Conservation (phyloP, 2,113 vertebrate species). For the Caretta caretta region DNA sequence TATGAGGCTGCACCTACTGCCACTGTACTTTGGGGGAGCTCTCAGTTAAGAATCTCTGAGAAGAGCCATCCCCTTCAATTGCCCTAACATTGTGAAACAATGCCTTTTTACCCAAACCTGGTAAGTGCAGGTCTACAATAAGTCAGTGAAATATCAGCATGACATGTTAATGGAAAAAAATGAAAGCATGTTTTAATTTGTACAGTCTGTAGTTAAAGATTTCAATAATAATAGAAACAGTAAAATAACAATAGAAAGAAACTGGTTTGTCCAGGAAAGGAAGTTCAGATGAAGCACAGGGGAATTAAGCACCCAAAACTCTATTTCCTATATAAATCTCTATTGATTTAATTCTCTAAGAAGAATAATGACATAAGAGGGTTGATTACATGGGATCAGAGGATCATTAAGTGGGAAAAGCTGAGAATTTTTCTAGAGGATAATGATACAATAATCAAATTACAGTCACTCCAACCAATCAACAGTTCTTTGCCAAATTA, state of each 20-base stretch:
- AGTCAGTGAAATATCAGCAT: neutral
- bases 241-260: neutral
- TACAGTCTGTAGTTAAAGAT: neutral
- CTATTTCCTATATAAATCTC: neutral
- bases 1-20: accelerated
- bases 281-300: neutral
- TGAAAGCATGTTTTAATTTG: neutral
- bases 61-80: neutral
- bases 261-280: neutral
- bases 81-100: neutral
- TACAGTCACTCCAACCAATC: constrained; percentile 20
- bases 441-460: constrained; percentile 23
- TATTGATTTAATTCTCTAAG: neutral
- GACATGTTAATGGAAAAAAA: neutral
- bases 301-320: neutral
- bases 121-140: accelerated
- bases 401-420: neutral
- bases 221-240: too few relatives aligned
- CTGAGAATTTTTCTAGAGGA: constrained; percentile 5
- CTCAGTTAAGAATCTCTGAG: neutral
- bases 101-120: neutral
- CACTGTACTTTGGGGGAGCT: neutral
- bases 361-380: constrained; percentile 6
- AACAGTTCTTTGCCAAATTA: neutral
- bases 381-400: constrained; percentile 21